Conservation (phyloP, 2,888 invertebrate species). For the Lithophane ornitopus region DNA sequence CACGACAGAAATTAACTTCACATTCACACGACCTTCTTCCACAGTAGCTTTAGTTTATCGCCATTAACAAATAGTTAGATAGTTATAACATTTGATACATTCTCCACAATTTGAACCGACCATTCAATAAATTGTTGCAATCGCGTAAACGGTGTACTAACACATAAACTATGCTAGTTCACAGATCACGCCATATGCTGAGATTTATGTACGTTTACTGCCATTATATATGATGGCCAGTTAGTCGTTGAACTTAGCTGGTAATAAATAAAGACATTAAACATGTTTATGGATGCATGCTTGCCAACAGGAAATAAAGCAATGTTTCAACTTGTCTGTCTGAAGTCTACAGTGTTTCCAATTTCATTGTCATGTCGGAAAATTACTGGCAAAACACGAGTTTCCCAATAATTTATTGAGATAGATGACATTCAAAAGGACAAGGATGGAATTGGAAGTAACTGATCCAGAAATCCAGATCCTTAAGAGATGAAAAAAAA, state of each 20-base stretch:
- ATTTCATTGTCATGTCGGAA: constrained; percentile 8
- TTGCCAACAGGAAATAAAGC: constrained; percentile 31
- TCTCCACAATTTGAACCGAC: constrained; percentile 20
- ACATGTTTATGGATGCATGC: constrained; percentile 41
- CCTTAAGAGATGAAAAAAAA: neutral
- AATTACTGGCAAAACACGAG: neutral
- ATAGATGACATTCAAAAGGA: neutral
- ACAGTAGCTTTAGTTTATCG: constrained; percentile 29
- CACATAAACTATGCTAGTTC: constrained; percentile 47
- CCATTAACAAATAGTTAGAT: constrained; percentile 13
- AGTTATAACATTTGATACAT: constrained; percentile 21
- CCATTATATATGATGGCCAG: constrained; percentile 51
- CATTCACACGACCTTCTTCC: constrained; percentile 21
- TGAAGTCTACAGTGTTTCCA: neutral
- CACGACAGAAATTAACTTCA: constrained; percentile 7
- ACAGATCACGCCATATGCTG: constrained; percentile 57
- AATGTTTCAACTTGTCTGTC: constrained; percentile 28
- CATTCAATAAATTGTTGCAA: constrained; percentile 52
- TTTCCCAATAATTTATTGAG: neutral
- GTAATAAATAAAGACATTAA: constrained; percentile 55
- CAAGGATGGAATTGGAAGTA: neutral
- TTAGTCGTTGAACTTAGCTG: constrained; percentile 51
- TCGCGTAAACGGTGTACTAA: constrained; percentile 44
- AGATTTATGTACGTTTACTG: constrained; percentile 50
- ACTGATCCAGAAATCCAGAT: neutral